Conservation (phyloP, 1,140 invertebrate genomes). For the Amphibalanus amphitrite region DNA sequence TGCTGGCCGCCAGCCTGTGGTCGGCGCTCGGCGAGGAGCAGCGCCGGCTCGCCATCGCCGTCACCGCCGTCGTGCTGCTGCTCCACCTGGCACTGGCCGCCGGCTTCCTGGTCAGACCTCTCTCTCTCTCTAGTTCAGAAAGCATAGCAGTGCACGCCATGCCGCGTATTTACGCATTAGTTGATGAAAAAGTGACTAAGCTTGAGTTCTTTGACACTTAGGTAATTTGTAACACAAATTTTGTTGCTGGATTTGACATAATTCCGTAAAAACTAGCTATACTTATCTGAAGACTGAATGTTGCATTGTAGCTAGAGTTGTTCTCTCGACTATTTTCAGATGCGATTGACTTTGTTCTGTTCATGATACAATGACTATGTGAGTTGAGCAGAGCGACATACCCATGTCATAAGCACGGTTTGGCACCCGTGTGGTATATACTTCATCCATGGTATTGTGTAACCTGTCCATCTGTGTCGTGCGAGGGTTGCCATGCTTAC, state of each 20-base stretch:
- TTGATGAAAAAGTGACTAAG: neutral
- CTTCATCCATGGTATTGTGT: neutral
- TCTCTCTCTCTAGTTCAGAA: neutral
- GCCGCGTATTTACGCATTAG: too few relatives aligned
- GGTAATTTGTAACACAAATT: neutral
- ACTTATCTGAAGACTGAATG: too few relatives aligned
- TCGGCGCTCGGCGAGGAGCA: slow-evolving; percentile 47
- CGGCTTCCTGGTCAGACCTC: slow-evolving; percentile 53
- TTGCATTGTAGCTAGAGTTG: too few relatives aligned
- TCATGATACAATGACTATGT: neutral
- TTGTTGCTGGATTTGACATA: neutral
- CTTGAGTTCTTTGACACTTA: neutral
- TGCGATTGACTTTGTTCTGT: neutral
- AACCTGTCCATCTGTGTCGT: neutral
- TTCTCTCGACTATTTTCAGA: too few relatives aligned
- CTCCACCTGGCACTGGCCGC: slow-evolving; percentile 62
- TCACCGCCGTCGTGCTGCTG: slow-evolving; percentile 45
- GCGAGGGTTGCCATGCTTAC: too few relatives aligned
- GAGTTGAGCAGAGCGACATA: neutral
- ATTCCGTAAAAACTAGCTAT: too few relatives aligned
- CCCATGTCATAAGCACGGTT: too few relatives aligned
- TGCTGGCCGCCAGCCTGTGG: slow-evolving; percentile 60
- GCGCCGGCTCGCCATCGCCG: slow-evolving; percentile 39
- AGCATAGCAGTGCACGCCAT: neutral
- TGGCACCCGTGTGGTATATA: neutral